Evolutionary conservation across 35 echinoderm and acorn worm genomes (phyloP), one percentile per base, ranked within the genome.

Genomic region (Diadema setosum): DNA sequence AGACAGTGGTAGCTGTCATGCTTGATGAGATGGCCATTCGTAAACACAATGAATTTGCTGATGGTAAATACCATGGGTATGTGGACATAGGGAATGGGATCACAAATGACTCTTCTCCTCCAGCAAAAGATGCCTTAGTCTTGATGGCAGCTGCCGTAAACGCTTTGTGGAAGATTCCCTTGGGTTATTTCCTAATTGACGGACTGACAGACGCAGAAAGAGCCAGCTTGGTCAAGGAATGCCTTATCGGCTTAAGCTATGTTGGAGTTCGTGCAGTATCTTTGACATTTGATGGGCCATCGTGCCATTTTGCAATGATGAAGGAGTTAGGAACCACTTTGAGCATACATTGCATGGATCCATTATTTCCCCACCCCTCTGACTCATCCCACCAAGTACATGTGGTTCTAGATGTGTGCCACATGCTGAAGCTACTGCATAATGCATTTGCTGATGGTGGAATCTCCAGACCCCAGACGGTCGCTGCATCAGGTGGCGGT

Each of bases 261-360:
- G 69, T 81, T 70, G 91, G 91, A 42, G 75, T 93, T 15, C 20
- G 32, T 16, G 75, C 60, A 29, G 84, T 87, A 17, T 87, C 84
- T 26, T 58, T 93, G 9, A 93, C 84, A 14, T 93, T 83, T 82
- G 84, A 87, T 93, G 91, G 91, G 6, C 91, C 91, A 46, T 43
- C 46, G 1, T 87, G 84, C 39, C 91, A 93, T 49, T 82, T 93
- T 81, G 31, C 91, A 15, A 93, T 93, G 84, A 9, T 87, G 73
- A 42, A 32, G 29, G 41, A 18, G 14, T 84, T 87, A 33, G 90
- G 90, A 11, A 70, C 84, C 45, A 42, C 43, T 26, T 5, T 91
- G 58, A 63, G 25, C 35, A 46, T 42, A n/a, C 30, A n/a, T 14
- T 23, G 5, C 8, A 40, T 87, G 65, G 70, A 87, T 31, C 56